Base-by-base conservation (phyloP, 2,113 vertebrate species). In the Lynx canadensis region DNA sequence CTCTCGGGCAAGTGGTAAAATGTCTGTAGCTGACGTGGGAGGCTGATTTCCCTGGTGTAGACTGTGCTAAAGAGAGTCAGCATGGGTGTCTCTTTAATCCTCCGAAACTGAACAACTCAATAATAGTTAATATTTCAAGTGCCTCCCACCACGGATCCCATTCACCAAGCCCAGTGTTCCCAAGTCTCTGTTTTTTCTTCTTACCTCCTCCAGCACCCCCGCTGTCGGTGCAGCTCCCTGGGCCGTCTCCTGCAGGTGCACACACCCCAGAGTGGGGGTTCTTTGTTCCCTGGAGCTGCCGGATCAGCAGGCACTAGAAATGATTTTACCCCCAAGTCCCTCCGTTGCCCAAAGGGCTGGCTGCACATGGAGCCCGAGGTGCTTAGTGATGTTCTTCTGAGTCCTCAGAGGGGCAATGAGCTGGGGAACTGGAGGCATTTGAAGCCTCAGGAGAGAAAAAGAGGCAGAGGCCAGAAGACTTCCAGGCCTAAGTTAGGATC, bases 321-420 rank as follows among this genome's bases (percentile, higher is more conserved):
- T 36, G 36, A 6, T 16, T 25, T 23, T 0, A 1, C 15, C 36
- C 1, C 2, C 0, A 3, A 9, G n/a, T 10, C 38, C 48, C 63
- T 45, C 5, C 4, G 0, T 15, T 19, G 79, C 55, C 33, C 0
- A 3, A 2, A 6, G 27, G 18, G 27, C 52, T 76, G 79, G 57
- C 79, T 7, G 2, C 36, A 0, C 5, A 45, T 25, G 1, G 33
- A 11, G 33, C 23, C 1, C 0, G 65, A 4, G 45, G 7, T 12
- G 9, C 21, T 27, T 3, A 66, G 65, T 21, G 12, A 3, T 23
- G 5, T 10, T 79, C 65, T 23, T n/a, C 52, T 50, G 12, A 0
- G 18, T 66, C 5, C 78, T 55, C n/a, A 29, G 38, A 33, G n/a
- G 7, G 41, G 60, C 15, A 3, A 18, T 50, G 31, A 31, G 74